phyloP scores from a whole-genome alignment of 1,140 invertebrate species.

The Doryteuthis pealeii region DNA sequence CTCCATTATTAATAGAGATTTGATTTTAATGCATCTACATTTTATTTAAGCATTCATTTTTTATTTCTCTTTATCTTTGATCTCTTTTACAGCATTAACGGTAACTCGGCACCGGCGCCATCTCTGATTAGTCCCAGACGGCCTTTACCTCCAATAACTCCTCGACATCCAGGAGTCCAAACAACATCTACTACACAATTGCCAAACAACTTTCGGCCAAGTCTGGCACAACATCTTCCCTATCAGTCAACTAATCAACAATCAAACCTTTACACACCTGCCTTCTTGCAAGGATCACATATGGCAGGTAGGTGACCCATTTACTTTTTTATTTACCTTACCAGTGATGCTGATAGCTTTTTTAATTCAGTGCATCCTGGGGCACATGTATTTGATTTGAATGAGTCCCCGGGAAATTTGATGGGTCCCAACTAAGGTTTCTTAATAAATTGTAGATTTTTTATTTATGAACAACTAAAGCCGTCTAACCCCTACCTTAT shows the following conservation, averaged over 20 bases:
- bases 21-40: too few species aligned
- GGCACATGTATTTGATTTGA: too few species aligned
- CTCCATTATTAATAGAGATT: too few species aligned
- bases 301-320: not conserved
- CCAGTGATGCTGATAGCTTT: too few species aligned
- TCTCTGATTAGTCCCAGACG: conserved; percentile 33
- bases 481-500: too few species aligned
- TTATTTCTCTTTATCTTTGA: conserved; percentile 11
- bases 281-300: conserved; percentile 7
- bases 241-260: not conserved
- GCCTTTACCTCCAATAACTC: conserved; percentile 35
- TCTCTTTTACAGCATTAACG: conserved; percentile 35
- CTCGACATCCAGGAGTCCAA: not conserved
- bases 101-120: conserved; percentile 35
- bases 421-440: too few species aligned
- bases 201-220: not conserved
- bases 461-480: too few species aligned
- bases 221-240: not conserved
- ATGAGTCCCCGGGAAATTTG: too few species aligned
- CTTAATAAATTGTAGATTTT: too few species aligned
- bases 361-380: too few species aligned
- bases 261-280: conserved; percentile 15
- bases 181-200: not conserved
- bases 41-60: too few species aligned
- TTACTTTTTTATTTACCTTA: not conserved